Percentiles rank a stretch among this genome's conserved stretches.
Conservation (phyloP, 2,888 invertebrate genomes). For the Acanthopleura granulata region DNA sequence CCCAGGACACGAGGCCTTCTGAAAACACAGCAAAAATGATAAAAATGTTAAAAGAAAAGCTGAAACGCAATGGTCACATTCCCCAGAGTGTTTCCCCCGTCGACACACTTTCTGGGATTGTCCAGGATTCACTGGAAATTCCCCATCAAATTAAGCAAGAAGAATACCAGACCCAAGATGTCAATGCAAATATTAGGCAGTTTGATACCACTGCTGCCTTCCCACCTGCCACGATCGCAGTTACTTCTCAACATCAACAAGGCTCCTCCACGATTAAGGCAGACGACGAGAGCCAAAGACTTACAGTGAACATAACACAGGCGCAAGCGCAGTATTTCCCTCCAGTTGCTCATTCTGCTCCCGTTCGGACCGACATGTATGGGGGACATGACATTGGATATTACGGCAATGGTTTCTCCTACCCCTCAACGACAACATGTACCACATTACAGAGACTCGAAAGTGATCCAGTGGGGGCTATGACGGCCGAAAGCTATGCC, state of each 20-base stretch:
- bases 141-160: conserved; percentile 17
- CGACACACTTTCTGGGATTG: conserved; percentile 13
- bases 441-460: not conserved
- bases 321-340: conserved; percentile 20
- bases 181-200: conserved; percentile 27
- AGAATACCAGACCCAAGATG: conserved; percentile 19
- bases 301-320: conserved; percentile 10
- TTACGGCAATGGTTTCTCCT: conserved; percentile 1
- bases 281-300: conserved; percentile 14
- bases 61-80: conserved; percentile 15
- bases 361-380: conserved; percentile 14
- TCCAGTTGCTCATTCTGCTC: conserved; percentile 6
- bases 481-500: not conserved
- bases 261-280: not conserved
- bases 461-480: not conserved
- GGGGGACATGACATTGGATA: conserved; percentile 4
- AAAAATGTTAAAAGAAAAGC: conserved; percentile 17
- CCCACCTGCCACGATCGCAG: conserved; percentile 27
- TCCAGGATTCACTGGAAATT: conserved; percentile 19
- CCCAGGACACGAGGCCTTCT: not conserved
- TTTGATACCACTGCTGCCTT: conserved; percentile 5
- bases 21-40: conserved; percentile 19
- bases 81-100: not conserved
- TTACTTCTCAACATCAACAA: conserved; percentile 15
- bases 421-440: not conserved